Evolutionary conservation across 2,113 vertebrate species (phyloP).

Genomic region (Dipodomys spectabilis): DNA sequence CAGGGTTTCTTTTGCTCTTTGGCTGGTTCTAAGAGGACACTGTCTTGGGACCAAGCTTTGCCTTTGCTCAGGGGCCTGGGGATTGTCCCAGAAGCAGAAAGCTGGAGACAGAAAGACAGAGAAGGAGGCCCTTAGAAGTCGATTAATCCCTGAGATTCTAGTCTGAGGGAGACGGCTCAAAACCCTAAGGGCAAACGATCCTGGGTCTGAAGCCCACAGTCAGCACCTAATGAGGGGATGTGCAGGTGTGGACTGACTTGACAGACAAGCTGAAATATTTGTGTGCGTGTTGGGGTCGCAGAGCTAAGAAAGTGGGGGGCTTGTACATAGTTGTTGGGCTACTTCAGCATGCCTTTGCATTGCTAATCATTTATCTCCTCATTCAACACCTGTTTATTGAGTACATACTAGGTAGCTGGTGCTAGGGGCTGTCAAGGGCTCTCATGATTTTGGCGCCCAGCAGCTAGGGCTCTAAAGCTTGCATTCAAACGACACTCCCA

Average conservation of each 20-base stretch:
- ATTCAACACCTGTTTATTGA: background rate
- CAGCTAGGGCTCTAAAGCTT: background rate
- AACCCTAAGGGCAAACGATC: constrained; percentile 57
- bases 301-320: background rate
- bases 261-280: background rate
- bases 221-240: background rate
- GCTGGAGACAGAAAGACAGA: constrained; percentile 52
- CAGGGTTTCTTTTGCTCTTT: constrained; percentile 81
- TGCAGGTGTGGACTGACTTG: accelerated
- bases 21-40: constrained; percentile 76
- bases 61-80: constrained; percentile 72
- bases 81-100: constrained; percentile 56
- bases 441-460: background rate
- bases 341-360: background rate
- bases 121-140: constrained; percentile 15
- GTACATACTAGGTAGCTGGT: background rate
- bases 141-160: background rate
- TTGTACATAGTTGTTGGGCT: background rate
- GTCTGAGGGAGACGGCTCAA: background rate
- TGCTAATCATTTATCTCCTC: background rate
- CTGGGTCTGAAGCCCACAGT: background rate
- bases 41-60: constrained; percentile 79
- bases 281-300: background rate
- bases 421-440: background rate
- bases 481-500: background rate